Evolutionary conservation across 2,888 invertebrate genomes (phyloP), one percentile per base, ranked within the genome.

Genomic region (Caenorhabditis japonica): DNA sequence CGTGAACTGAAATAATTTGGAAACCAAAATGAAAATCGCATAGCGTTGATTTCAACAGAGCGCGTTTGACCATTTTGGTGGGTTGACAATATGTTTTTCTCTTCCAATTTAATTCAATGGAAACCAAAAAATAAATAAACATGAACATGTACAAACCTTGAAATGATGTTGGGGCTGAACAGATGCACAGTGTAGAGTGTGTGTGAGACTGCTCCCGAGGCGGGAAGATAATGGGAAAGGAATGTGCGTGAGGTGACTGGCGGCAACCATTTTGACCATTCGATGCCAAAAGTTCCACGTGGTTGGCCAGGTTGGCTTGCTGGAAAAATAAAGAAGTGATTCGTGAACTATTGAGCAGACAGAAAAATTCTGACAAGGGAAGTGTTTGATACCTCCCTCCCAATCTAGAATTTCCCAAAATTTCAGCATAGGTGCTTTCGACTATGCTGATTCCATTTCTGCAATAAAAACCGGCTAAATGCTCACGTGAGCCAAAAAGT

Each of bases 161-260:
- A 79, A 21, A 78, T 76, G 52, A 85, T 74, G 60, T 58, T 68
- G 7, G 85, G 85, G 39, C 79, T 74, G 71, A 85, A 84, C 41
- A 85, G 74, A 64, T 85, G 84, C 13, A 81, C 74, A 23, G 81
- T 74, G 71, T 83, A 85, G 21, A 84, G 77, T 0, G 84, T 77
- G 64, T 85, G 85, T 12, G 83, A 81, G 49, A 84, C 43, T 34
- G 84, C 85, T 13, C 85, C 85, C 38, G 77, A 75, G 12, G 80
- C 76, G 2, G 85, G 85, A 12, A 83, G 62, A 64, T 85, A 85
- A 64, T 85, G 85, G 12, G 76, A 73, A 8, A 84, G 62, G 47
- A 85, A 66, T 3, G 81, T 76, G 41, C 69, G 72, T 19, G 75
- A 77, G 3, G 75, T 84, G 58, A 77, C 68, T 47, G 75, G 80